A percentile compares a stretch with the other conserved stretches of the same genome.
These are phyloP conservation scores for Napeogenes inachia DNA, from an alignment of 2,888 invertebrate genomes.

Conservation along the genomic window DNA sequence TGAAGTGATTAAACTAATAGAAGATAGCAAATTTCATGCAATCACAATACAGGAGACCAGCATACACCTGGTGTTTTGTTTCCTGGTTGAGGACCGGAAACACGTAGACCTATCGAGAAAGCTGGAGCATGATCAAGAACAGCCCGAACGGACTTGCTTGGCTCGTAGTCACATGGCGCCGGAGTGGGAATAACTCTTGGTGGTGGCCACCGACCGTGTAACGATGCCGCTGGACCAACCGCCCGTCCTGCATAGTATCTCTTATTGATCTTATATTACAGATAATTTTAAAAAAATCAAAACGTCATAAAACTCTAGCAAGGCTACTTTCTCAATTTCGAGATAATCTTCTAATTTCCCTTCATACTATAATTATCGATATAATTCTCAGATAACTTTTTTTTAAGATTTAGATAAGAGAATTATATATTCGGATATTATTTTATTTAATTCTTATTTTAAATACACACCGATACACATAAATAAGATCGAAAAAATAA, in stretches of 20 bases:
- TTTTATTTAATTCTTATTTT: no score
- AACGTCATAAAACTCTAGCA: no score
- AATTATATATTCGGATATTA: no score
- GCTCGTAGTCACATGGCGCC: constrained; percentile 93
- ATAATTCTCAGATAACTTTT: no score
- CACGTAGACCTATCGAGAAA: constrained; percentile 80
- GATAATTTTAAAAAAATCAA: no score
- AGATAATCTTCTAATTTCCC: no score
- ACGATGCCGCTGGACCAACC: constrained; percentile 84
- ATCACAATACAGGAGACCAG: background rate
- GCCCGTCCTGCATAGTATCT: constrained; percentile 73
- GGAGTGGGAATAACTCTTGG: constrained; percentile 83
- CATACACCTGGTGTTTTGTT: constrained; percentile 74
- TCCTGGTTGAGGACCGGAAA: constrained; percentile 64
- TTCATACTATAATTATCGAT: no score
- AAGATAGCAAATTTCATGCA: background rate
- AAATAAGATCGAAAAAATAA: no score
- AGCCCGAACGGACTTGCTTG: constrained; percentile 81
- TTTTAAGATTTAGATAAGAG: no score
- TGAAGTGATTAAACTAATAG: background rate
- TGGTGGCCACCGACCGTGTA: constrained; percentile 87
- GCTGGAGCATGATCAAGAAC: constrained; percentile 77
- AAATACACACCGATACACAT: no score
- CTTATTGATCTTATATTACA: no score
- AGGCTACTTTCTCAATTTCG: no score